Evolutionary conservation across 2,888 invertebrate species (phyloP).

Genomic region (Stenolophus ochropezus): DNA sequence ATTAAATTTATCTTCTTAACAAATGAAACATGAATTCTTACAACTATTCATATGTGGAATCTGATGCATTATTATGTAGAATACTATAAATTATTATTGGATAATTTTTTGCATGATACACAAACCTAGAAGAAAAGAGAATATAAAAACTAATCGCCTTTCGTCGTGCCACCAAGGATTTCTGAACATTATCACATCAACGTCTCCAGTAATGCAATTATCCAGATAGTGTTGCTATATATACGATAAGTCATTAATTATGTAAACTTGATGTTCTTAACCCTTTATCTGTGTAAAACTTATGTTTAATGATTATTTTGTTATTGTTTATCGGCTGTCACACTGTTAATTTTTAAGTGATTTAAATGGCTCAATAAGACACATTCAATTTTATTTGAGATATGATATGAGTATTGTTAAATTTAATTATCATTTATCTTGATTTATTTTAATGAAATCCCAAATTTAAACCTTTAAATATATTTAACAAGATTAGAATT

Average conservation of each 20-base stretch:
- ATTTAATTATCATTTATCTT: not conserved
- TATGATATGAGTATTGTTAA: not conserved
- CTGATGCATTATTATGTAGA: too few relatives aligned
- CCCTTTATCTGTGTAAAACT: conserved; percentile 42
- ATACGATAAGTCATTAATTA: conserved; percentile 48
- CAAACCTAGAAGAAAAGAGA: not conserved
- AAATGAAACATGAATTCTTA: too few relatives aligned
- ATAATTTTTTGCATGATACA: not conserved
- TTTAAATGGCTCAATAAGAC: conserved; percentile 4
- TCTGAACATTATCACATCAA: conserved; percentile 9
- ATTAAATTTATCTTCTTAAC: too few relatives aligned
- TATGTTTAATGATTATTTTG: conserved; percentile 31
- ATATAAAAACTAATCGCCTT: not conserved
- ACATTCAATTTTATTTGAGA: not conserved
- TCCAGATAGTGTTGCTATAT: conserved; percentile 43
- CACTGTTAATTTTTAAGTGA: conserved; percentile 16
- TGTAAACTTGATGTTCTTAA: conserved; percentile 44
- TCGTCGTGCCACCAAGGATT: conserved; percentile 26
- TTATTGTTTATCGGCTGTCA: not conserved
- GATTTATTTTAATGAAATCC: not conserved
- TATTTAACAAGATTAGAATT: too few relatives aligned
- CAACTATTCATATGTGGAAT: too few relatives aligned
- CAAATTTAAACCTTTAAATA: not conserved
- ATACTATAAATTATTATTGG: not conserved
- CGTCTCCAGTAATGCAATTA: conserved; percentile 47